Evolutionary conservation across 1,140 invertebrate genomes (phyloP), one percentile per base, ranked within the genome.

Genomic region (Atta cephalotes): DNA sequence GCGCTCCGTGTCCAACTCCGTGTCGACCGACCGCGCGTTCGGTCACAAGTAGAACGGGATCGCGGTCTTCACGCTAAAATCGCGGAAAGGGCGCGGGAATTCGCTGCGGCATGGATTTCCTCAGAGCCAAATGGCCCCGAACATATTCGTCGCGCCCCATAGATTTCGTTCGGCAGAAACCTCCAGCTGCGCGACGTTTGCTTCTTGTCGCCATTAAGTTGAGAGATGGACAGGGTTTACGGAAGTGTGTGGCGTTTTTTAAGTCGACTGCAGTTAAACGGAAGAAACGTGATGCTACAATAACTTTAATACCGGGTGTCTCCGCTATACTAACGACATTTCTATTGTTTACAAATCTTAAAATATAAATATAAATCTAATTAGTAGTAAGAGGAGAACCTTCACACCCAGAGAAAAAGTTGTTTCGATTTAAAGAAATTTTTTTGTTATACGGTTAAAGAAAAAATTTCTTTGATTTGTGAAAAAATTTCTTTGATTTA

Each of bases 31-130:
- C 56, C 14, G n/a, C 45, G 21, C 16, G 12, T 60, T 70, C 16
- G 45, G 82, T 78, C 80, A 63, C 62, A 87, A 58, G 63, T 51
- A 21, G 56, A 58, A 21, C 63, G 62, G 39, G 70, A 76, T 85
- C 80, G 74, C 51, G 80, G 62, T 77, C 87, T 88, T 88, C 87
- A 88, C 87, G 87, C 63, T 87, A 51, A 88, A 88, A 87, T 88
- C 76, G 85, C 74, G 87, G 53, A 85, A 77, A 71, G 14, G 65
- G 28, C 62, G 77, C 74, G 62, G 35, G 81, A 53, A 85, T 85
- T 85, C 71, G 81, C 86, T 60, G 86, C 31, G 79, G 28, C 65
- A 16, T 63, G 65, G 72, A 72, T 85, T 85, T 87, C 18, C 70
- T 74, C 39, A 6, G 70, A n/a, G 35, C n/a, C 78, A 14, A 16